Conservation (phyloP, 2,797 vertebrate species). For the Jordanella pulchra region DNA sequence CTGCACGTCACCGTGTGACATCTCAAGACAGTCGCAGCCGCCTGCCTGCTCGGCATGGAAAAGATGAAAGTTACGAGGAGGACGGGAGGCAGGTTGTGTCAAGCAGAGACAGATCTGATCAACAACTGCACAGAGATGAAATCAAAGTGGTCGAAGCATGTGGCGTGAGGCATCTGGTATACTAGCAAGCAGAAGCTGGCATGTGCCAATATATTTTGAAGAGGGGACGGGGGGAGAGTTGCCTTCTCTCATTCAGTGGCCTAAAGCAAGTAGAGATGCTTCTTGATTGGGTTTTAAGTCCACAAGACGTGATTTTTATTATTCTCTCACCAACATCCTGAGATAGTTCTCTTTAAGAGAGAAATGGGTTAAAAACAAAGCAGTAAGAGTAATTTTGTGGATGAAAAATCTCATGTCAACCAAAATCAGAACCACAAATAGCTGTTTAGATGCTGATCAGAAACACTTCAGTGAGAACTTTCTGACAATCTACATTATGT, state of each 20-base stretch:
- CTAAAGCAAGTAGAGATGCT: constrained; percentile 60
- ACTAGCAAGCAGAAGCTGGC: constrained; percentile 72
- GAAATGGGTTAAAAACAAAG: not conserved
- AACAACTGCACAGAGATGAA: constrained; percentile 77
- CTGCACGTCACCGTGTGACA: constrained; percentile 71
- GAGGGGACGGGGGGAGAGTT: constrained; percentile 51
- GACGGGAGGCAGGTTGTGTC: constrained; percentile 75
- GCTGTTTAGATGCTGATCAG: not conserved
- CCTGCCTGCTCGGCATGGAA: constrained; percentile 54
- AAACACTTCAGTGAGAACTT: not conserved
- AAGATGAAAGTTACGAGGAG: constrained; percentile 75
- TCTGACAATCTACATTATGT: not conserved
- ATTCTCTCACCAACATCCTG: not conserved
- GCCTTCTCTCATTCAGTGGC: constrained; percentile 56
- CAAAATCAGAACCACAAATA: constrained; percentile 12
- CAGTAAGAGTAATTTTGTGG: constrained; percentile 13
- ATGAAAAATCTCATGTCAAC: constrained; percentile 1
- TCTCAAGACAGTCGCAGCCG: constrained; percentile 71
- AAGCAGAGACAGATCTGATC: constrained; percentile 76
- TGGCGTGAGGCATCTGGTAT: constrained; percentile 76
- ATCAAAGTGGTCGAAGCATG: constrained; percentile 80
- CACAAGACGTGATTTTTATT: constrained; percentile 52
- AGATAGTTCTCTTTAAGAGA: constrained; percentile 6
- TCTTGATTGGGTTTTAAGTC: constrained; percentile 55
- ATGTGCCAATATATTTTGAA: constrained; percentile 57